Conservation (phyloP, 35 echinoderm and acorn worm genomes). For the Hemicentrotus pulcherrimus region DNA sequence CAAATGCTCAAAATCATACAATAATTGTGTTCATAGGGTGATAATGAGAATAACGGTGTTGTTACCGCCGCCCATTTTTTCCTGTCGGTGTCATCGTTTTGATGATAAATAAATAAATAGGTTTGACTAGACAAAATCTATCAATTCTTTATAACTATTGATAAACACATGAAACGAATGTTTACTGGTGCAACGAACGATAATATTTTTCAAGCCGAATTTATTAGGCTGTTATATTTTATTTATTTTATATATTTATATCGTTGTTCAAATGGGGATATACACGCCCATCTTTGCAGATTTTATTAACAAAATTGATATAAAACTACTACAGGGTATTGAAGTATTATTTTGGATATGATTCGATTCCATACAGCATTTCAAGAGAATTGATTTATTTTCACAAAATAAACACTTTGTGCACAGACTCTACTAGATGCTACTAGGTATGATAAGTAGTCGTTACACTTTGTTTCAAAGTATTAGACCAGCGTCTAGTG, state of each 20-base stretch:
- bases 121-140: neutral
- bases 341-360: neutral
- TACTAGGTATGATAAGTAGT: neutral
- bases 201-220: neutral
- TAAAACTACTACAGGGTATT: conserved; percentile 4
- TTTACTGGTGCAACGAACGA: neutral
- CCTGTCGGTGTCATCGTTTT: neutral
- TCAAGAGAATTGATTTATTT: neutral
- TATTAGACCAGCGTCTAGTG: neutral
- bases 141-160: neutral
- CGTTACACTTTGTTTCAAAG: neutral
- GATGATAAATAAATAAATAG: neutral
- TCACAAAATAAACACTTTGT: neutral
- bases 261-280: neutral
- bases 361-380: neutral
- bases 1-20: too few species aligned
- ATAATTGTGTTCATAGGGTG: too few species aligned
- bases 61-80: too few species aligned
- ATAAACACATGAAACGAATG: neutral
- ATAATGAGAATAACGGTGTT: too few species aligned
- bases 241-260: neutral
- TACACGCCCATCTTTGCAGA: neutral
- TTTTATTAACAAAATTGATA: neutral
- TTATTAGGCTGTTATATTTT: neutral
- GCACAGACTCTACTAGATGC: neutral